A percentile compares a stretch with the other conserved stretches of the same genome.
Conservation (phyloP, 2,888 invertebrate genomes). For the Lepidocyrtoides sp. region DNA sequence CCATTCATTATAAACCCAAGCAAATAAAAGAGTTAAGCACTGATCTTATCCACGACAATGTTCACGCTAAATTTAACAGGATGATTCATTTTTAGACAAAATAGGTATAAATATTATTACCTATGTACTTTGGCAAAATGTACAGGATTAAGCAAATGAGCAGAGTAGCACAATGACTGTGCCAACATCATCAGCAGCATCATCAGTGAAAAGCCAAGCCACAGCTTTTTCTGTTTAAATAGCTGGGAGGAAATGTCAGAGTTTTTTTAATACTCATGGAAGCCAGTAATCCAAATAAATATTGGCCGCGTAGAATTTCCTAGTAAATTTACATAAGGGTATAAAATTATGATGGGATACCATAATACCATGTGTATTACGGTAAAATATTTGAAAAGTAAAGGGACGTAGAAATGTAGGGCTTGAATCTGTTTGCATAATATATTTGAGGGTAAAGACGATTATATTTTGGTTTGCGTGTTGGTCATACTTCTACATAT, state of each 20-base stretch:
- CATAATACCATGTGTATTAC: not conserved
- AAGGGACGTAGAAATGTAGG: not conserved
- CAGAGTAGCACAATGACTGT: no score
- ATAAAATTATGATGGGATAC: constrained; percentile 49
- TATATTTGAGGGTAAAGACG: not conserved
- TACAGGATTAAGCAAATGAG: not conserved
- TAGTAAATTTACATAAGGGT: constrained; percentile 65
- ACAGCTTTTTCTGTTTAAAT: constrained; percentile 64
- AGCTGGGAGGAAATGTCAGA: constrained; percentile 73
- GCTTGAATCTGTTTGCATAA: not conserved
- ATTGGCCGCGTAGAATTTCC: constrained; percentile 68
- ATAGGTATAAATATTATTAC: not conserved
- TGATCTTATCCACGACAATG: no score
- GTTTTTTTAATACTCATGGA: constrained; percentile 71
- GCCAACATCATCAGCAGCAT: no score
- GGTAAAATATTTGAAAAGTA: not conserved
- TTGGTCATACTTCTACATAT: not conserved
- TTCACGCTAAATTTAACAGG: no score
- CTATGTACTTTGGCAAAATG: not conserved
- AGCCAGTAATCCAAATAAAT: constrained; percentile 79
- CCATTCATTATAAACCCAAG: not conserved
- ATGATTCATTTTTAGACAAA: not conserved
- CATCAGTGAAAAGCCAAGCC: constrained; percentile 64
- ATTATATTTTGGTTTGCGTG: no score
- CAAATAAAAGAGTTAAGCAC: not conserved